Evolutionary conservation across 2,888 invertebrate species (phyloP).

Genomic region (Euzetes globulus): DNA sequence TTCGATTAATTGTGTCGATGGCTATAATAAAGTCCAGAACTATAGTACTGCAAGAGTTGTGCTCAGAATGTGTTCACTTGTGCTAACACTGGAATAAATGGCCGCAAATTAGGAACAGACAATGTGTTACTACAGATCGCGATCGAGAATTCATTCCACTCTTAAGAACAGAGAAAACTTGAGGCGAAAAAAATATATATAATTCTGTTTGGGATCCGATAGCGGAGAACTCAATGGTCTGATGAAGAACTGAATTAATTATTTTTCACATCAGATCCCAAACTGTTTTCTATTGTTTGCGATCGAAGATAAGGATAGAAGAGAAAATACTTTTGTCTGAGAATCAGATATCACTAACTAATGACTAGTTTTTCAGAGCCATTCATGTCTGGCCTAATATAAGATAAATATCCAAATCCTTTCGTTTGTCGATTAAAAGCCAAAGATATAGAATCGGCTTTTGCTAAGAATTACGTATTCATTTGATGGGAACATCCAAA

Average conservation of each 20-base stretch:
- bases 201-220: not conserved
- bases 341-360: not conserved
- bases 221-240: not conserved
- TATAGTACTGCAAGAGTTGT: too few relatives aligned
- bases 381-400: not conserved
- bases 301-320: not conserved
- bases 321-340: not conserved
- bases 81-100: not conserved
- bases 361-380: not conserved
- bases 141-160: not conserved
- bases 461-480: not conserved
- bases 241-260: not conserved
- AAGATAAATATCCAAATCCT: not conserved
- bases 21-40: slow-evolving; percentile 2
- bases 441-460: not conserved
- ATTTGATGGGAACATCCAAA: too few relatives aligned
- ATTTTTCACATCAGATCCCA: not conserved
- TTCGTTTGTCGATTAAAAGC: not conserved
- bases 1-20: not conserved
- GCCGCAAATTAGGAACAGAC: slow-evolving; percentile 1
- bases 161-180: not conserved
- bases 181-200: not conserved
- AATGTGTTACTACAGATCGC: not conserved
- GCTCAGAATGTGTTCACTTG: not conserved
- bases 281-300: not conserved